A percentile compares a stretch with the other conserved stretches of the same genome.
Conservation (phyloP, 1,140 invertebrate genomes). For the Drosophila pruinosa region DNA sequence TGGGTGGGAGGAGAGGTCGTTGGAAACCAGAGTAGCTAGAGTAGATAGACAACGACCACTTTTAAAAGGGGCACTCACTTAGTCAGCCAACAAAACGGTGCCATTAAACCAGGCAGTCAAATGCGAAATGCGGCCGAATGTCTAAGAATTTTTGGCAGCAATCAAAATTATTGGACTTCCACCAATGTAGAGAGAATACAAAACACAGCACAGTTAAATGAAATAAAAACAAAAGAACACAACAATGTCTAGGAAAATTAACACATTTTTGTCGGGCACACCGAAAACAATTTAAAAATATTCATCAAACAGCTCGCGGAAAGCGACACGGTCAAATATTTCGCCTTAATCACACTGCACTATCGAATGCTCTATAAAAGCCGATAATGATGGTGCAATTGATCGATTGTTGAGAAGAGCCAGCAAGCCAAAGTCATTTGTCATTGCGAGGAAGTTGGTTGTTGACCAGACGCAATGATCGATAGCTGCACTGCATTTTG, state of each 20-base stretch:
- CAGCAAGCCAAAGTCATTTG: too few species aligned
- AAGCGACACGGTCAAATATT: slow-evolving; percentile 1
- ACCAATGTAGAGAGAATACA: slow-evolving; percentile 45
- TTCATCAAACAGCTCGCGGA: slow-evolving; percentile 26
- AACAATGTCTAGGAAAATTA: slow-evolving; percentile 63
- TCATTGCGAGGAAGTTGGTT: too few species aligned
- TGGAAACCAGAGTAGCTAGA: slow-evolving; percentile 3
- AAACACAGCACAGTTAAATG: background rate
- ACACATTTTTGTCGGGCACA: slow-evolving; percentile 60
- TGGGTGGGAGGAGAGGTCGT: background rate
- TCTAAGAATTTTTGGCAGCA: slow-evolving; percentile 75
- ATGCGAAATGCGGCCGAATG: slow-evolving; percentile 52
- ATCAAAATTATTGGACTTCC: slow-evolving; percentile 65
- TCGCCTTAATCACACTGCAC: background rate
- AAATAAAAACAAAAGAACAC: slow-evolving; percentile 6
- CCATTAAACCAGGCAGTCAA: slow-evolving; percentile 42
- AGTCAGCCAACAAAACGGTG: slow-evolving; percentile 24
- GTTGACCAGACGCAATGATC: too few species aligned
- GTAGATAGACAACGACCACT: slow-evolving; percentile 11
- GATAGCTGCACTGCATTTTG: too few species aligned
- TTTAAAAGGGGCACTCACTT: slow-evolving; percentile 20
- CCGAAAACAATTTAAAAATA: slow-evolving; percentile 66
- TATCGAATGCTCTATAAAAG: slow-evolving; percentile 21
- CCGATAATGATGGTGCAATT: background rate
- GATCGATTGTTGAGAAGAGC: background rate